phyloP scores from a whole-genome alignment of 2,888 invertebrate genomes.

The Lordiphosa fenestrarum region DNA sequence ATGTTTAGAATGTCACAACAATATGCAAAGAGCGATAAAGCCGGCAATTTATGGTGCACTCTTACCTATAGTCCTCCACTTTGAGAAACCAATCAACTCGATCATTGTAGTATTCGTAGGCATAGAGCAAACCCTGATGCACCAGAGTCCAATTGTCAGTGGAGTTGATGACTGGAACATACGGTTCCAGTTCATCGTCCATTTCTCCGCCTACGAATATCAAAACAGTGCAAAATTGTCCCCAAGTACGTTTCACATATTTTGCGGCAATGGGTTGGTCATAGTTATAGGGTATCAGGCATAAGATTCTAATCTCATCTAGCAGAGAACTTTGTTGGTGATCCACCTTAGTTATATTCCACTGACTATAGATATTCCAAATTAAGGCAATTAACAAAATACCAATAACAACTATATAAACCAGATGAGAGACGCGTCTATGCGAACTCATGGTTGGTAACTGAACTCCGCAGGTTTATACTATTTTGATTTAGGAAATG shows the following conservation, averaged over 20 bases:
- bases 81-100: constrained; percentile 97
- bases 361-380: not conserved
- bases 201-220: constrained; percentile 90
- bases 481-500: not conserved
- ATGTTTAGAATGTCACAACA: constrained; percentile 62
- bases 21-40: constrained; percentile 52
- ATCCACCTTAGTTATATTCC: not conserved
- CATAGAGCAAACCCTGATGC: constrained; percentile 92
- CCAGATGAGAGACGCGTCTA: constrained; percentile 16
- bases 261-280: constrained; percentile 89
- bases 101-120: constrained; percentile 88
- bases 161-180: constrained; percentile 89
- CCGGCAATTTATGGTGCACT: constrained; percentile 45
- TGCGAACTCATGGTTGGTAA: constrained; percentile 23
- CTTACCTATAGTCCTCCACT: constrained; percentile 96
- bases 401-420: constrained; percentile 12
- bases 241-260: constrained; percentile 97
- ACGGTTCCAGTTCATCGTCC: constrained; percentile 87
- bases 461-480: constrained; percentile 1
- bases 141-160: constrained; percentile 98
- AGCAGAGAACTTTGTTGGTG: constrained; percentile 8
- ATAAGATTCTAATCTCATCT: constrained; percentile 88
- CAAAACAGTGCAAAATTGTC: constrained; percentile 90
- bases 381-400: constrained; percentile 3
- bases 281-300: constrained; percentile 85